Base-by-base conservation (phyloP, 2,113 vertebrate species). In the Apodemus sylvaticus region DNA sequence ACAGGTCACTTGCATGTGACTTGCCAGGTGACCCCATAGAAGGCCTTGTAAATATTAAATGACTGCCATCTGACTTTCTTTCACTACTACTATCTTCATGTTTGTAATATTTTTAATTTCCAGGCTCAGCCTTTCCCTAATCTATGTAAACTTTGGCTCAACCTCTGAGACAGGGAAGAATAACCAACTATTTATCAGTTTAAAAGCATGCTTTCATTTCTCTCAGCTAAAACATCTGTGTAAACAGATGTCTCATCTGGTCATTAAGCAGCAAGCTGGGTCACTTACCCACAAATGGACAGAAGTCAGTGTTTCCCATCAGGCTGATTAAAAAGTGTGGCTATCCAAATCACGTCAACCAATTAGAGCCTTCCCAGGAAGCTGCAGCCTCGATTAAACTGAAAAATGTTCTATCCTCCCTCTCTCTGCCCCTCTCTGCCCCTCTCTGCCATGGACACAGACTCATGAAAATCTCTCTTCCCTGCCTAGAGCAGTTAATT, bases 1-100 rank as follows among this genome's bases (percentile, higher is more conserved):
- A 10, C 99, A 99, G 97, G 99, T 99, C 98, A 99, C 99, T 0
- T 99, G 99, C 79, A 99, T 99, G 98, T 99, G 97, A 99, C 93
- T 12, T 29, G 55, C 55, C 96, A 96, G 94, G 95, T 91, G 92
- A 86, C 95, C 83, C 73, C 62, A 86, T 16, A 36, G 91, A 96
- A 93, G 95, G 83, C 96, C 93, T n/a, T 97, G 96, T 97, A 97
- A 86, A 97, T 97, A 85, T 79, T 90, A 82, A 74, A 70, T 17
- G 87, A 78, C 79, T 62, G 64, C 82, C 48, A 45, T 6, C 81
- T 89, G 93, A 88, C 60, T n/a, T 73, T 29, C 76, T 14, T 51
- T 42, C 94, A 62, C 78, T 93, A 87, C 91, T 97, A 93, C 29
- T 58, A 86, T 96, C 94, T 42, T 29, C 68, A 42, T 93, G 93